A percentile compares a stretch with the other conserved stretches of the same genome.
Evolutionary conservation across 2,888 invertebrate species (phyloP).

Genomic region (Lepetodrilus schrolli): DNA sequence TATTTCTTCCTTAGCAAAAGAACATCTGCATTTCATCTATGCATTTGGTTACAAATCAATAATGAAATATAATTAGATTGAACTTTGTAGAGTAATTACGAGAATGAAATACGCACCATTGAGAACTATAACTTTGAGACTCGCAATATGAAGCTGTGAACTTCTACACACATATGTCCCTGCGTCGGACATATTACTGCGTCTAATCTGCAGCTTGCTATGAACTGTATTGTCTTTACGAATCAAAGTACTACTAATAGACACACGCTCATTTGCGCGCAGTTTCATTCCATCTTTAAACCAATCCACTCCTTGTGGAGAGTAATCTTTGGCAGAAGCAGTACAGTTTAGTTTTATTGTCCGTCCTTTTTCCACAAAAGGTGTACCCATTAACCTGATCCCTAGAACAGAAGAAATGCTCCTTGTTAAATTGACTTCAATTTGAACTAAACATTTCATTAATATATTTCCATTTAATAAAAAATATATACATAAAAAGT

Average conservation of each 20-base stretch:
- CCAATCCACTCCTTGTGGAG: constrained; percentile 57
- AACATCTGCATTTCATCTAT: background rate
- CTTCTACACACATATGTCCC: constrained; percentile 64
- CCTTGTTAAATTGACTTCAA: background rate
- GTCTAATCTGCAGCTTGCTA: constrained; percentile 52
- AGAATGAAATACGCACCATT: constrained; percentile 64
- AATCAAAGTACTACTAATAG: constrained; percentile 45
- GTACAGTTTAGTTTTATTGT: constrained; percentile 53
- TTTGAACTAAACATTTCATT: background rate
- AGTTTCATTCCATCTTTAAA: constrained; percentile 55
- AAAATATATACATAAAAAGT: no score
- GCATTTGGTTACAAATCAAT: background rate
- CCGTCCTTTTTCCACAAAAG: constrained; percentile 53
- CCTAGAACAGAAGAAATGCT: constrained; percentile 39
- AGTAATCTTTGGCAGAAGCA: constrained; percentile 50
- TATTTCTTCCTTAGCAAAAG: background rate
- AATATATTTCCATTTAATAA: no score
- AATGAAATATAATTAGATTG: background rate
- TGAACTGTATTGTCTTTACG: constrained; percentile 47
- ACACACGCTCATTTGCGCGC: constrained; percentile 41
- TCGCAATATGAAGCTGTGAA: constrained; percentile 54
- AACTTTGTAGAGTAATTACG: no score
- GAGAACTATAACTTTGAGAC: constrained; percentile 58
- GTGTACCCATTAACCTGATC: constrained; percentile 49
- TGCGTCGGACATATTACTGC: constrained; percentile 53